phyloP scores from a whole-genome alignment of 2,888 invertebrate species.

The Tenthredo notha region DNA sequence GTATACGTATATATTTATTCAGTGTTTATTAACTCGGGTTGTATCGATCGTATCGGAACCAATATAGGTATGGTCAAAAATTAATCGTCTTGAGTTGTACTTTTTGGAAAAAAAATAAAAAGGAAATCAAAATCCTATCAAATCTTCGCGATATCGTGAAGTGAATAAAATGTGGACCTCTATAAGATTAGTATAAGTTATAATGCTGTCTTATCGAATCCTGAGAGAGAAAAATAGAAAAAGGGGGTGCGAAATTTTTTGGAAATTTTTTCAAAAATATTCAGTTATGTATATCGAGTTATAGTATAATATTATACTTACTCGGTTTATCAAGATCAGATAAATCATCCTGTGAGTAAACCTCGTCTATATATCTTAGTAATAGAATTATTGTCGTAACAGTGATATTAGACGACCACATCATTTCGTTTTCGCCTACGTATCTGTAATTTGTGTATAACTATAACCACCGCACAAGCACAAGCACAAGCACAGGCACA shows the following conservation, averaged over 20 bases:
- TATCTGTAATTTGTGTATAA: no score
- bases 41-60: neutral
- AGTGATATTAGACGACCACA: conserved; percentile 68
- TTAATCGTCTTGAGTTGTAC: neutral
- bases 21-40: no score
- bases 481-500: neutral
- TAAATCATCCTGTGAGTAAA: conserved; percentile 68
- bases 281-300: no score
- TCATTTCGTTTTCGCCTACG: conserved; percentile 58
- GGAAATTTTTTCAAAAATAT: no score
- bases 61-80: neutral
- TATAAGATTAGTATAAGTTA: no score
- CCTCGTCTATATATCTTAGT: conserved; percentile 58
- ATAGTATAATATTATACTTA: conserved; percentile 64
- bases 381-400: conserved; percentile 68
- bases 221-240: no score
- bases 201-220: no score
- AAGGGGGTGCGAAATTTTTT: no score
- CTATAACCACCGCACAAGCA: conserved; percentile 48
- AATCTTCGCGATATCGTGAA: no score
- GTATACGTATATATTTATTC: no score
- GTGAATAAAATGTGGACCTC: no score
- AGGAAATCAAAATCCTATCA: no score
- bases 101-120: neutral
- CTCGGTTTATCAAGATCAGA: conserved; percentile 75